Conservation (phyloP, 2,113 vertebrate species). For the Spermophilus dauricus region DNA sequence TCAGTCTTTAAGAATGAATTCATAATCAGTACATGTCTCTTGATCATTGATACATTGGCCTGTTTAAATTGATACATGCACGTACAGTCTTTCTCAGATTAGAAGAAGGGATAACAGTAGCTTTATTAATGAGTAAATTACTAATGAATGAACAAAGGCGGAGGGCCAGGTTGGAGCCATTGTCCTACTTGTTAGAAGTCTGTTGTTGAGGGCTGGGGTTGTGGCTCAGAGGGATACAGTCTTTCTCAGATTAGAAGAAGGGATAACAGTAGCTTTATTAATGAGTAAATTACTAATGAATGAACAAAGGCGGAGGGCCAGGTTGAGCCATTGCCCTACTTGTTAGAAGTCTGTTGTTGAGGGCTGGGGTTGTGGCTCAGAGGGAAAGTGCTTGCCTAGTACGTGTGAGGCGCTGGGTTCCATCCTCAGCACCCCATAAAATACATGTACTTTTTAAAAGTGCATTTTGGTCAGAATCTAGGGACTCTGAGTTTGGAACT, state of each 20-base stretch:
- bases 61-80: background rate
- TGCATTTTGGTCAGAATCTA: slow-evolving; percentile 34
- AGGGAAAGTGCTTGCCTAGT: too few relatives aligned
- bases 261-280: background rate
- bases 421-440: too few relatives aligned
- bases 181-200: slow-evolving; percentile 65
- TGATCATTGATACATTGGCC: background rate
- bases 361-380: too few relatives aligned
- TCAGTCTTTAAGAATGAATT: background rate
- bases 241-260: background rate
- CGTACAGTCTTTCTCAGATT: background rate
- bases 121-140: background rate
- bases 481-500: background rate
- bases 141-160: background rate
- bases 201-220: background rate
- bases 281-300: background rate
- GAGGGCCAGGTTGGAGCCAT: background rate
- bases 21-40: too few relatives aligned
- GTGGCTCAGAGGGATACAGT: background rate
- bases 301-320: background rate
- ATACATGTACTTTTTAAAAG: too few relatives aligned
- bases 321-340: background rate
- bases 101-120: background rate
- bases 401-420: too few relatives aligned
- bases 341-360: slow-evolving; percentile 56